Conservation (phyloP, 1,140 invertebrate genomes). For the Wasmannia auropunctata region DNA sequence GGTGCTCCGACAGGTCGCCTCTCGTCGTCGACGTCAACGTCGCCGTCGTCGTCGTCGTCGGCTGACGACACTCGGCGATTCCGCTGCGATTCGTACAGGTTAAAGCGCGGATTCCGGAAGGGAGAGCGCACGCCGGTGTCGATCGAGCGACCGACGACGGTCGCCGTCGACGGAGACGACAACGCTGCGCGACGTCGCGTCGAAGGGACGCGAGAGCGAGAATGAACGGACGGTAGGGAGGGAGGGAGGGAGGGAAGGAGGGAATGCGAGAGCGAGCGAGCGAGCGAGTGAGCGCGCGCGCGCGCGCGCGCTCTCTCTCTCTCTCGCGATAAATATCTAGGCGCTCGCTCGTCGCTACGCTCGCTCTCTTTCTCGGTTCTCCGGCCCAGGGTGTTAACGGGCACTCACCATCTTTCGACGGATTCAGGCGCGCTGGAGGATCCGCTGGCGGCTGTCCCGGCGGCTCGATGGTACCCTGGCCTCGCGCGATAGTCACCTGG, state of each 20-base stretch:
- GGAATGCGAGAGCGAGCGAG: too few species aligned
- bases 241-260: too few species aligned
- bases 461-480: slow-evolving; percentile 73
- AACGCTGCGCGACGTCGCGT: background rate
- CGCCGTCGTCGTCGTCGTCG: background rate
- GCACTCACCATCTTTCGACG: slow-evolving; percentile 81
- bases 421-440: slow-evolving; percentile 73
- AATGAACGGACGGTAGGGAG: too few species aligned
- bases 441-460: slow-evolving; percentile 68
- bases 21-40: background rate
- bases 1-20: background rate
- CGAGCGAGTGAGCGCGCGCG: background rate
- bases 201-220: background rate
- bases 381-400: slow-evolving; percentile 37
- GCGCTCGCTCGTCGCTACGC: too few species aligned
- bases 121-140: background rate
- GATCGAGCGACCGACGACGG: background rate
- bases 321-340: slow-evolving; percentile 1
- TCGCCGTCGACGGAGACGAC: background rate
- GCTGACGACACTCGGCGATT: background rate
- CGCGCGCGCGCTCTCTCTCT: background rate
- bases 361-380: slow-evolving; percentile 23
- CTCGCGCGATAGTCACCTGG: slow-evolving; percentile 74
- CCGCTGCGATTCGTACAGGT: background rate
- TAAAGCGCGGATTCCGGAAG: background rate